Evolutionary conservation across 1,140 invertebrate species (phyloP).

Genomic region (Eubasilissa regina): DNA sequence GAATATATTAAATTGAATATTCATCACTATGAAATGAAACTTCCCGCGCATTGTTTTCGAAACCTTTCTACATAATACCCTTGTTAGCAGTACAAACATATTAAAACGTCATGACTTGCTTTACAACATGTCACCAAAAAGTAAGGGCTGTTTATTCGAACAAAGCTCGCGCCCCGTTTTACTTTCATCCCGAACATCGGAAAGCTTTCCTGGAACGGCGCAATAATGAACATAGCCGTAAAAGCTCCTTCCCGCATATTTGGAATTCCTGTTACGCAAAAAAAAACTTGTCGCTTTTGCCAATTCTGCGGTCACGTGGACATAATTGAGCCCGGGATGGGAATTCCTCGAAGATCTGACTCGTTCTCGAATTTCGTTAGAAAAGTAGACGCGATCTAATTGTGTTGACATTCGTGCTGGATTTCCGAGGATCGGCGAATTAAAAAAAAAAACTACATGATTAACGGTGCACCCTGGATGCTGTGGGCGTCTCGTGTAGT

Average conservation of each 20-base stretch:
- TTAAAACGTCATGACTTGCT: slow-evolving; percentile 48
- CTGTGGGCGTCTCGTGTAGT: slow-evolving; percentile 15
- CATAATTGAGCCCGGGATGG: slow-evolving; percentile 45
- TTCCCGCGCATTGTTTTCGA: slow-evolving; percentile 5
- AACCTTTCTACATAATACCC: slow-evolving; percentile 23
- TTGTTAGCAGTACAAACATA: slow-evolving; percentile 25
- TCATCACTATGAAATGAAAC: not conserved
- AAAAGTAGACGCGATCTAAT: slow-evolving; percentile 29
- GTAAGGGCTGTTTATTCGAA: slow-evolving; percentile 13
- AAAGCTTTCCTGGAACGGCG: slow-evolving; percentile 48
- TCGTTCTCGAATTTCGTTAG: slow-evolving; percentile 33
- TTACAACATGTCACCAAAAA: slow-evolving; percentile 39
- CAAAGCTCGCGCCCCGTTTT: slow-evolving; percentile 34
- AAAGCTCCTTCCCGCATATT: slow-evolving; percentile 48
- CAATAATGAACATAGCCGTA: slow-evolving; percentile 51
- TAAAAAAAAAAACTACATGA: not conserved
- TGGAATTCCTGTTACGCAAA: slow-evolving; percentile 48
- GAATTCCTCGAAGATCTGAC: slow-evolving; percentile 20
- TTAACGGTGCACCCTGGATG: slow-evolving; percentile 1
- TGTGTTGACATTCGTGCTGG: slow-evolving; percentile 22
- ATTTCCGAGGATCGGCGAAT: slow-evolving; percentile 12
- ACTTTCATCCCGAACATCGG: slow-evolving; percentile 37
- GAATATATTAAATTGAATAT: too few relatives aligned
- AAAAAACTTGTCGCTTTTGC: slow-evolving; percentile 47
- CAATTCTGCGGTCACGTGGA: slow-evolving; percentile 43